phyloP scores from a whole-genome alignment of 2,797 vertebrate genomes.

The Spinibarbus caldwelli region DNA sequence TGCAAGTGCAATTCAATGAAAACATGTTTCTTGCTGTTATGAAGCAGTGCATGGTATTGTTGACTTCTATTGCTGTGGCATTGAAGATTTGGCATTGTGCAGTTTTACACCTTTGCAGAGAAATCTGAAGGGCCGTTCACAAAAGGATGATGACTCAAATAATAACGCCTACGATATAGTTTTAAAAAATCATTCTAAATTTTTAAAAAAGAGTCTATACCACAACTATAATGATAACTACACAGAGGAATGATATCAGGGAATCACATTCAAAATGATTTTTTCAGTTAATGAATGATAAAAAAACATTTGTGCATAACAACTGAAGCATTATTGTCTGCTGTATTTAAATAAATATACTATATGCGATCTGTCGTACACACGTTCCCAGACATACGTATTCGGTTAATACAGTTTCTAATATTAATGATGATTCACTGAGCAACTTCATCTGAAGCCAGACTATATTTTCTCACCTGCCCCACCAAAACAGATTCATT shows the following conservation, averaged over 20 bases:
- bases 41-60: not conserved
- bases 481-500: conserved; percentile 64
- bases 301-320: not conserved
- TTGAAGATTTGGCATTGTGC: not conserved
- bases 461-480: conserved; percentile 9
- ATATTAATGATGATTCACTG: conserved; percentile 12
- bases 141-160: not conserved
- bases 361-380: not conserved
- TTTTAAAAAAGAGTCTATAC: not conserved
- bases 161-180: not conserved
- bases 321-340: not conserved
- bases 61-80: not conserved
- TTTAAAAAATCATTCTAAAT: not conserved
- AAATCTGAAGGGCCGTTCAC: not conserved
- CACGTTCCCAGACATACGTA: not conserved
- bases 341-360: not conserved
- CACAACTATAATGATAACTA: not conserved
- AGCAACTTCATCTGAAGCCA: conserved; percentile 4
- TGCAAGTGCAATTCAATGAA: too few species aligned
- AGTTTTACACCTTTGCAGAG: not conserved
- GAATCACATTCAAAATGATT: not conserved
- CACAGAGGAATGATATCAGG: not conserved
- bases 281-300: not conserved
- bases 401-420: not conserved
- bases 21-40: too few species aligned